Conservation (phyloP, 2,113 vertebrate species). For the Syrmaticus mikado region DNA sequence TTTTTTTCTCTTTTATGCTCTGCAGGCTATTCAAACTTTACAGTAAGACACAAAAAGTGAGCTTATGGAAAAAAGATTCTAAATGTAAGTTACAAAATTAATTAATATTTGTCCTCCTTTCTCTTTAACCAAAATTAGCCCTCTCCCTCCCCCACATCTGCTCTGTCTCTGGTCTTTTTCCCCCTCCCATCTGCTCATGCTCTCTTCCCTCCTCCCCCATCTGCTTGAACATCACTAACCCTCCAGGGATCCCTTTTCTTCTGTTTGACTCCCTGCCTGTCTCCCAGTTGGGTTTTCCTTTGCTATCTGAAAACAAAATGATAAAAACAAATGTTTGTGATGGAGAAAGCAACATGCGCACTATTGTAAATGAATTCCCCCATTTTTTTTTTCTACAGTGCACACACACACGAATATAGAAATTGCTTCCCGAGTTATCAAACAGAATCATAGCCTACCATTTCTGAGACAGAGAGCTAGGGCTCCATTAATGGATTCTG, state of each 20-base stretch:
- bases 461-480: background rate
- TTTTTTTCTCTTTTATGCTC: background rate
- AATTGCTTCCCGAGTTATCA: background rate
- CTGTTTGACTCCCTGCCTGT: slow-evolving; percentile 44
- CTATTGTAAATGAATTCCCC: background rate
- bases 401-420: background rate
- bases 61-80: background rate
- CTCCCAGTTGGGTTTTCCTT: slow-evolving; percentile 34
- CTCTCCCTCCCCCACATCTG: slow-evolving; percentile 62
- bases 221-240: slow-evolving; percentile 51
- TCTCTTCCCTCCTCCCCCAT: slow-evolving; percentile 61
- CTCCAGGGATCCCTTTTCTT: slow-evolving; percentile 60
- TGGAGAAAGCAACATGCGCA: background rate
- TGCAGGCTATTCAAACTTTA: background rate
- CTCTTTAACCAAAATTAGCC: slow-evolving; percentile 63
- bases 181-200: slow-evolving; percentile 60
- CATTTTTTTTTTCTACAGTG: background rate
- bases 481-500: background rate
- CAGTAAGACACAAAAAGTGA: background rate
- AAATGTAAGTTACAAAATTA: slow-evolving; percentile 48
- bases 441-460: background rate
- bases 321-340: background rate
- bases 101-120: slow-evolving; percentile 52
- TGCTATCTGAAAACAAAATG: slow-evolving; percentile 14
- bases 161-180: slow-evolving; percentile 39